Conservation (phyloP, 2,113 vertebrate species). For the Heterotis niloticus region DNA sequence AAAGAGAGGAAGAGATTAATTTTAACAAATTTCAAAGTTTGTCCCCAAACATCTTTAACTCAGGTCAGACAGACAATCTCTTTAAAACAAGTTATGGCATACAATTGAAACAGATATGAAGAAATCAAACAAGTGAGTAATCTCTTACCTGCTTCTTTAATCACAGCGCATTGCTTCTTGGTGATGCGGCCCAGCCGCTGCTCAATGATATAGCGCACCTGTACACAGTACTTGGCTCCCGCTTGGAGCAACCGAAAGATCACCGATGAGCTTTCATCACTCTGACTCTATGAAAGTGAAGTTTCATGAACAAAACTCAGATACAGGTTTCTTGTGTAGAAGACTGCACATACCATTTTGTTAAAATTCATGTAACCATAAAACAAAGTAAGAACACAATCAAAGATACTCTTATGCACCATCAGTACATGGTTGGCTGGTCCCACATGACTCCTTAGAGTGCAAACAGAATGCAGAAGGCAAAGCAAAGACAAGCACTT, state of each 20-base stretch:
- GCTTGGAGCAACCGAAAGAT: neutral
- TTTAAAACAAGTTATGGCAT: neutral
- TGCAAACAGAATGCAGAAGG: too few species aligned
- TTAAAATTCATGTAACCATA: too few species aligned
- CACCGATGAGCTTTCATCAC: neutral
- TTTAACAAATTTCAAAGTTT: neutral
- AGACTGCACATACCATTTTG: too few species aligned
- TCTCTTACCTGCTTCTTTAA: neutral
- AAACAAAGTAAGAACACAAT: too few species aligned
- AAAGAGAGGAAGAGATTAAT: neutral
- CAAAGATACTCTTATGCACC: too few species aligned
- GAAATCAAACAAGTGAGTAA: neutral
- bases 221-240: slow-evolving; percentile 14
- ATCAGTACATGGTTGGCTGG: too few species aligned
- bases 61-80: neutral
- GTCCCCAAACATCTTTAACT: neutral
- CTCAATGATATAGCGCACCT: slow-evolving; percentile 7
- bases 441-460: too few species aligned
- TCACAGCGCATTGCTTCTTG: neutral
- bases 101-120: neutral
- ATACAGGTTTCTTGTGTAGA: too few species aligned
- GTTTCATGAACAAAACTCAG: neutral
- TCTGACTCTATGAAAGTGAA: neutral
- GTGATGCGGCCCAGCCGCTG: neutral
- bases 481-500: too few species aligned